Evolutionary conservation across 2,888 invertebrate species (phyloP).

Genomic region (Synanthedon vespiformis): DNA sequence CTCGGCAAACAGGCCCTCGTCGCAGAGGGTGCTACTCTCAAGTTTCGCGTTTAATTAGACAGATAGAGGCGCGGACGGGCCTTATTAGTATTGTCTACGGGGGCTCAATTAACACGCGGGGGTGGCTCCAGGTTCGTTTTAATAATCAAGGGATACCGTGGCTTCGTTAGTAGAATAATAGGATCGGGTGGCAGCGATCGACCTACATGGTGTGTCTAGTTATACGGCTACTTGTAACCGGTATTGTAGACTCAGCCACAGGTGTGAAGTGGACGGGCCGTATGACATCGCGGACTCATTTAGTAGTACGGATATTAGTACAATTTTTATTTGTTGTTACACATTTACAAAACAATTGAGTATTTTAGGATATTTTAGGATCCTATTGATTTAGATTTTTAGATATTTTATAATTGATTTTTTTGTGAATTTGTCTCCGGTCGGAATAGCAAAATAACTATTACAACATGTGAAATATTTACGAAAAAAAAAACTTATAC

Average conservation of each 20-base stretch:
- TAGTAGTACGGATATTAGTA: no score
- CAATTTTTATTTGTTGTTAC: no score
- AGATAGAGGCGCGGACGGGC: slow-evolving; percentile 69
- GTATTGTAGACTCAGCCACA: slow-evolving; percentile 12
- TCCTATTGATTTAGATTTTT: no score
- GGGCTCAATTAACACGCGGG: slow-evolving; percentile 69
- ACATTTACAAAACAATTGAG: no score
- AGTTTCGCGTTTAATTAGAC: slow-evolving; percentile 71
- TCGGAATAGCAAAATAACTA: no score
- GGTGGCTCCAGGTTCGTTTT: slow-evolving; percentile 64
- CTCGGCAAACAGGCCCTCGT: slow-evolving; percentile 64
- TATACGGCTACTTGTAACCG: slow-evolving; percentile 1
- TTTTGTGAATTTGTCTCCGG: no score
- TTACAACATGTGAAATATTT: no score
- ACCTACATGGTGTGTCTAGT: neutral
- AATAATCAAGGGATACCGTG: slow-evolving; percentile 67
- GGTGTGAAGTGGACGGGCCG: slow-evolving; percentile 14
- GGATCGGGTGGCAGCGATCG: slow-evolving; percentile 47
- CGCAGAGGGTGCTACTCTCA: slow-evolving; percentile 66
- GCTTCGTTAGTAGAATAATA: slow-evolving; percentile 65
- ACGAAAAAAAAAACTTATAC: no score
- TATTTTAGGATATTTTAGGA: no score
- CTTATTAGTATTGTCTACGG: slow-evolving; percentile 72
- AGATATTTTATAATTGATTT: no score
- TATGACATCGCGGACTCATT: no score